phyloP scores from a whole-genome alignment of 1,140 invertebrate genomes.

The Drosophila fuyamai region DNA sequence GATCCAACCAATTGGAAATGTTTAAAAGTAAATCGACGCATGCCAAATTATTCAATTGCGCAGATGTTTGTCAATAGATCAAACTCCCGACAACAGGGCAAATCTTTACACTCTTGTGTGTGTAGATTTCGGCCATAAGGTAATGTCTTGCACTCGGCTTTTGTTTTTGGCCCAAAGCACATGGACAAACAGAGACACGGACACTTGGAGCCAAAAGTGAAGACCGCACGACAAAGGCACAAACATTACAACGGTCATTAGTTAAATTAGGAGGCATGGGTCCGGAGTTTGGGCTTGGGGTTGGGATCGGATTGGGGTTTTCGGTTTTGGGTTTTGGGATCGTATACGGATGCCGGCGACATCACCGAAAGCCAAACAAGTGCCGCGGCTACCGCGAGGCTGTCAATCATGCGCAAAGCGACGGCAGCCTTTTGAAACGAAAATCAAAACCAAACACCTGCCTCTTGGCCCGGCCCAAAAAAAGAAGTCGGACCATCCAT shows the following conservation, averaged over 20 bases:
- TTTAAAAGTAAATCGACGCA: slow-evolving; percentile 43
- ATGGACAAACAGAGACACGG: slow-evolving; percentile 74
- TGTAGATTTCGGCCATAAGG: slow-evolving; percentile 39
- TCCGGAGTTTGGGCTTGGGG: slow-evolving; percentile 6
- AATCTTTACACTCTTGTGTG: slow-evolving; percentile 38
- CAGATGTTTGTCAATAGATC: slow-evolving; percentile 62
- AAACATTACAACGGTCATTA: slow-evolving; percentile 83
- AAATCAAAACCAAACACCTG: slow-evolving; percentile 71
- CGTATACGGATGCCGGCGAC: slow-evolving; percentile 33
- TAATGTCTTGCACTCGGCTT: slow-evolving; percentile 15
- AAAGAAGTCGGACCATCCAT: slow-evolving; percentile 9
- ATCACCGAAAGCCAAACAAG: slow-evolving; percentile 60
- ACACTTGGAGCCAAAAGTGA: slow-evolving; percentile 73
- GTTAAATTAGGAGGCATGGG: slow-evolving; percentile 72
- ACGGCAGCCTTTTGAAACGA: slow-evolving; percentile 74
- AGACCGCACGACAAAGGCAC: slow-evolving; percentile 75
- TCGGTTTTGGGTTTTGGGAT: slow-evolving; percentile 20
- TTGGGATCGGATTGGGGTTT: slow-evolving; percentile 22
- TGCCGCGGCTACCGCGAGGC: slow-evolving; percentile 70
- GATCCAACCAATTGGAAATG: slow-evolving; percentile 25
- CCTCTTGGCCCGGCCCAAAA: slow-evolving; percentile 36
- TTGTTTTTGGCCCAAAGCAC: slow-evolving; percentile 59
- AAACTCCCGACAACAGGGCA: slow-evolving; percentile 38
- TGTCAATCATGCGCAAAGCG: slow-evolving; percentile 70
- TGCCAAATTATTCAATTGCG: slow-evolving; percentile 67